Conservation (phyloP, 2,113 vertebrate genomes). For the Microcebus griseorufus region DNA sequence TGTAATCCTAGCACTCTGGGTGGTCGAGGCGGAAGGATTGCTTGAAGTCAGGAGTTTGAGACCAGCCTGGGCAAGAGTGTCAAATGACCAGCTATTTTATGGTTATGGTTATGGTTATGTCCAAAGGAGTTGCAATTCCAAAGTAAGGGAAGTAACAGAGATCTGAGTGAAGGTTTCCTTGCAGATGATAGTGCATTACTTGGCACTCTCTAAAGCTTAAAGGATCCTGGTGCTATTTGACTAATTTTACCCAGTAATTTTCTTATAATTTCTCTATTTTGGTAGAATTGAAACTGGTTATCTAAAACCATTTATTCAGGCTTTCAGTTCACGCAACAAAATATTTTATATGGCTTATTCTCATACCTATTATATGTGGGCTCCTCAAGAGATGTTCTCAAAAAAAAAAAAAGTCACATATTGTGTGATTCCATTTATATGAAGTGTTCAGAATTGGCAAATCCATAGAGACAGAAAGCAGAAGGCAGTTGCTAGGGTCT, state of each 20-base stretch:
- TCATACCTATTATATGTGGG: neutral
- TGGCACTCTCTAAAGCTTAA: neutral
- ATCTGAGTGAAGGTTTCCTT: neutral
- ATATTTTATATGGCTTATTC: conserved; percentile 4
- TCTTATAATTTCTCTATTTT: conserved; percentile 2
- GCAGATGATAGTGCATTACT: neutral
- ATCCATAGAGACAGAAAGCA: neutral
- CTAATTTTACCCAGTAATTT: conserved; percentile 14
- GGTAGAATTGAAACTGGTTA: neutral
- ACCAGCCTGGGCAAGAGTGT: neutral
- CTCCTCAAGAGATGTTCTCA: neutral
- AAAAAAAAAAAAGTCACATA: neutral
- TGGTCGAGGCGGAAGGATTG: too few relatives aligned
- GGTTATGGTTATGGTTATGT: neutral
- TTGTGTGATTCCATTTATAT: neutral
- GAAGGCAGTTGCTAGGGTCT: neutral
- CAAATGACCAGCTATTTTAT: neutral
- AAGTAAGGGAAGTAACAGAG: conserved; percentile 22
- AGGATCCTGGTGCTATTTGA: neutral
- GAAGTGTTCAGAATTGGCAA: neutral
- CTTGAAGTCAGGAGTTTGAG: too few relatives aligned
- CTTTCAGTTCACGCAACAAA: neutral
- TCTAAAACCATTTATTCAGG: neutral
- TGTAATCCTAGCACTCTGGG: too few relatives aligned
- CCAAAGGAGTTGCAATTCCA: conserved; percentile 18